Percentiles rank a stretch among this genome's conserved stretches.
Conservation (phyloP, 2,888 invertebrate species). For the Erebia ligea region DNA sequence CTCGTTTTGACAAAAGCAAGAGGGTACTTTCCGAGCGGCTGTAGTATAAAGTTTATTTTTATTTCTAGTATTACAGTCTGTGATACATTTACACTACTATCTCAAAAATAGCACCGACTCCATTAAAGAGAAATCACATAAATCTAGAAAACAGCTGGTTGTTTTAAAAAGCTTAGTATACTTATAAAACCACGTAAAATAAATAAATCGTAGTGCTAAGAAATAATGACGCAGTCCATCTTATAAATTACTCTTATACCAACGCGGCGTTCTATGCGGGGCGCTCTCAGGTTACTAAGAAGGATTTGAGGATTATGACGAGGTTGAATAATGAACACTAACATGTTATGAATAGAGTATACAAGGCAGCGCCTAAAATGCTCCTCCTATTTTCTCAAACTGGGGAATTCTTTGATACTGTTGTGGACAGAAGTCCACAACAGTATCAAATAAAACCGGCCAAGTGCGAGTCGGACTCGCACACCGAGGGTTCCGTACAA, state of each 20-base stretch:
- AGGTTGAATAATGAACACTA: neutral
- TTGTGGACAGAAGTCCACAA: too few species aligned
- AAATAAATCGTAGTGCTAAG: constrained; percentile 2
- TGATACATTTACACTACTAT: too few species aligned
- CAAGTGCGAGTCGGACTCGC: too few species aligned
- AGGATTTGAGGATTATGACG: neutral
- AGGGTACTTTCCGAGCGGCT: too few species aligned
- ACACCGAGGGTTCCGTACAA: too few species aligned
- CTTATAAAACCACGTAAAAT: neutral
- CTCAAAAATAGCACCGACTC: neutral
- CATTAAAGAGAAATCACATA: neutral
- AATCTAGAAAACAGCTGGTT: constrained; percentile 2
- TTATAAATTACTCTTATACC: neutral
- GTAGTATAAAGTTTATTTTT: too few species aligned
- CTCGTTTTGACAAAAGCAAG: too few species aligned
- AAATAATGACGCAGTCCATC: constrained; percentile 13
- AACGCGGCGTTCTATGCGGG: neutral
- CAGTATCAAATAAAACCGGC: too few species aligned
- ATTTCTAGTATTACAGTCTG: too few species aligned
- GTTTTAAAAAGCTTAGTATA: constrained; percentile 2
- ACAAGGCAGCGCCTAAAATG: too few species aligned
- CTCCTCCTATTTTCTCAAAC: too few species aligned
- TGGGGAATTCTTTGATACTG: too few species aligned
- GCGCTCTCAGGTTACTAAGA: constrained; percentile 5
- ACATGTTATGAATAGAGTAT: neutral